Evolutionary conservation across 2,888 invertebrate genomes (phyloP), one percentile per base, ranked within the genome.

Genomic region (Harpalus rubripes): DNA sequence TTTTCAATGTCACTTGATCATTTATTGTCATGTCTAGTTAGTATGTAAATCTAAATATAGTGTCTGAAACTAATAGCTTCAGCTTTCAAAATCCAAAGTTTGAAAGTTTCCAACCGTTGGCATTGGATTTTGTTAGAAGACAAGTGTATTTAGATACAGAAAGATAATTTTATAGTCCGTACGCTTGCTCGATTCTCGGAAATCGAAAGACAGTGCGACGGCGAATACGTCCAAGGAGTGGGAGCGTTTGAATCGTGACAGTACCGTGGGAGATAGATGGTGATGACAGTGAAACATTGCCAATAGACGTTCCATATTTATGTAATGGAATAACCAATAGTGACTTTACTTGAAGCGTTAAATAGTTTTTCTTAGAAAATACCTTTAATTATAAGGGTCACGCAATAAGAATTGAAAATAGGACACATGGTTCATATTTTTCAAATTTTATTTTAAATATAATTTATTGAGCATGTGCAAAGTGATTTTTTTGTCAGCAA

Each of bases 81-180:
- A 41, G 41, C 72, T 44, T 74, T 44, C 7, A n/a, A 44, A 74
- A 74, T 74, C 22, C 22, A 44, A 74, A 74, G 72, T 74, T 74
- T 74, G 12, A 52, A 52, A 52, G 44, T 12, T 22, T 63, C 26
- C 72, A 18, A 41, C 1, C 68, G 44, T 74, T 26, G 7, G 68
- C 32, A 26, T 18, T 68, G 63, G 18, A 18, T 18, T 61, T 18
- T 63, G n/a, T 68, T 12, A 0, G 15, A 44, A 74, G 8, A 16
- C 72, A 74, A 74, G 72, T 74, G 72, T 68, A 15, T 68, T 68
- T 74, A 74, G 68, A 74, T 74, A 74, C 41, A 74, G 72, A 74
- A 74, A 74, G 72, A 74, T 74, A 44, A 74, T 74, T 74, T 74
- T 44, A 44, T 74, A 74, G 44, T 41, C 10, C 1, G 41, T 10